phyloP scores from a whole-genome alignment of 2,113 vertebrate genomes.

The Piprites chloris region DNA sequence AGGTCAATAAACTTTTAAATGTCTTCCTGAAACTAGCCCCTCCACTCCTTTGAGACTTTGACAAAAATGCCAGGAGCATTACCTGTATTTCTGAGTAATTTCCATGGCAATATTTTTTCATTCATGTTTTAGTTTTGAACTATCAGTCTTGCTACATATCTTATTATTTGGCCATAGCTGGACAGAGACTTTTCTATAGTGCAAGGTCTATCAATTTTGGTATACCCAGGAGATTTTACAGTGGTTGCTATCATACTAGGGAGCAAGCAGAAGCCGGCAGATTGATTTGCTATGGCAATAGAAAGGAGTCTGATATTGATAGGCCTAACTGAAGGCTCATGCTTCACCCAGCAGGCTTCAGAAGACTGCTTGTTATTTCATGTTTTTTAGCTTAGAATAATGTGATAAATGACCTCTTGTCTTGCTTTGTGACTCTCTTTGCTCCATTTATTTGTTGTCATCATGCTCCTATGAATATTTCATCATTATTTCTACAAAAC shows the following conservation, averaged over 20 bases:
- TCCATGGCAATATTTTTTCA: neutral
- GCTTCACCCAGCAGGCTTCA: neutral
- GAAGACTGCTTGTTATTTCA: neutral
- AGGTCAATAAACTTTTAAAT: neutral
- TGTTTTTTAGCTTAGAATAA: slow-evolving; percentile 36
- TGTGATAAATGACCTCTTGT: slow-evolving; percentile 36
- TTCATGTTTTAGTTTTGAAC: neutral
- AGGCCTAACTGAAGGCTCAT: neutral
- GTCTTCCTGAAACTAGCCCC: neutral
- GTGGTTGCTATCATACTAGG: neutral
- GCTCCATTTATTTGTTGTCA: slow-evolving; percentile 40
- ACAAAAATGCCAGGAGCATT: rapidly evolving
- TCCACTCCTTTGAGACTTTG: neutral
- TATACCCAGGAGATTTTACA: neutral
- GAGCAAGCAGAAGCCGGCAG: neutral
- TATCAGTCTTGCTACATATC: neutral
- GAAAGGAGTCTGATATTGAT: neutral
- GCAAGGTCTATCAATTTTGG: neutral
- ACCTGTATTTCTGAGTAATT: neutral
- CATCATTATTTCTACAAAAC: slow-evolving; percentile 51
- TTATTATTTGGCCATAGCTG: neutral
- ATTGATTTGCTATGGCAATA: neutral
- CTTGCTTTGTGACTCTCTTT: slow-evolving; percentile 17
- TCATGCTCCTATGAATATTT: slow-evolving; percentile 57
- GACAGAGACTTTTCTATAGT: neutral